Conservation (phyloP, 2,888 invertebrate genomes). For the Cecidostiba fungosa region DNA sequence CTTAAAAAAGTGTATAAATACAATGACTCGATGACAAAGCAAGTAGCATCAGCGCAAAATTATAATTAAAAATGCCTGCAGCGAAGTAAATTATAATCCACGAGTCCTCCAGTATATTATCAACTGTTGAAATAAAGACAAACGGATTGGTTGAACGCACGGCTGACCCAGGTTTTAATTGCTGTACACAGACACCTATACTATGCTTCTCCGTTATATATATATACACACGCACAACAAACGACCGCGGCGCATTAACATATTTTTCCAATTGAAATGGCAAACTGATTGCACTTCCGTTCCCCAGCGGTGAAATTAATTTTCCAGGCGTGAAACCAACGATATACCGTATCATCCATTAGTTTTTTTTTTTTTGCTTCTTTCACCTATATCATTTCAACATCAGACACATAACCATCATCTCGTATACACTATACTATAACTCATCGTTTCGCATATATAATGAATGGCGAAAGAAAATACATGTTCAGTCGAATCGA, state of each 20-base stretch:
- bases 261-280: constrained; percentile 3
- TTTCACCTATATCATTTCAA: too few species aligned
- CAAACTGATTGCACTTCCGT: constrained; percentile 4
- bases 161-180: neutral
- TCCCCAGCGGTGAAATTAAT: neutral
- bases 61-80: neutral
- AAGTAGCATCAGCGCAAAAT: neutral
- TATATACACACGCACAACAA: too few species aligned
- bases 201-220: neutral
- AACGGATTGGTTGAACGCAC: neutral
- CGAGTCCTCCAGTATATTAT: neutral
- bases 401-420: too few species aligned
- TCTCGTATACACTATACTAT: neutral
- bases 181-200: neutral
- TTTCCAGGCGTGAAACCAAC: neutral
- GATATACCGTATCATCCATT: too few species aligned
- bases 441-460: neutral
- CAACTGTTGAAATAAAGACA: neutral
- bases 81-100: too few species aligned
- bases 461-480: neutral
- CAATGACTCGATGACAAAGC: too few species aligned
- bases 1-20: too few species aligned
- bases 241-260: neutral
- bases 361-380: too few species aligned
- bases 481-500: neutral